Base-by-base conservation (phyloP, 2,888 invertebrate genomes). In the Melinaea marsaeus region DNA sequence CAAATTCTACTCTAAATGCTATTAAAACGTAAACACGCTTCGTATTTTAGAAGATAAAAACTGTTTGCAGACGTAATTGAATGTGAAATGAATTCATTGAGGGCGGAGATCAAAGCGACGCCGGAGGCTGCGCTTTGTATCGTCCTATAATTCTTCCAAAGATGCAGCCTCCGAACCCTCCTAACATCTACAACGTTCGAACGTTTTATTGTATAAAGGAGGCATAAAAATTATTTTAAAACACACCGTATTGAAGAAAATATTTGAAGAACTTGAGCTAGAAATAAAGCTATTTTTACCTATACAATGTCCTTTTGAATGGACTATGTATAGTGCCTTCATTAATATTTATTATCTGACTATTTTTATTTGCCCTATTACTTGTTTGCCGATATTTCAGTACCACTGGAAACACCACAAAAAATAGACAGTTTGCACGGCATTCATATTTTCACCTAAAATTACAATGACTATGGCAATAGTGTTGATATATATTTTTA, bases 21-120 rank as follows among this genome's bases (percentile, higher is more conserved):
- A 42, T 9, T 9, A 57, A 51, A 55, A 4, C 54, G 13, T 46
- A 13, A 55, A 42, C 55, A 37, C 57, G 37, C 13, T 54, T 37
- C 35, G 46, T 37, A 47, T 55, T 66, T 62, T 55, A 62, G 68
- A 67, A 69, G 70, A 71, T 71, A 71, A 72, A 71, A 71, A 73
- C 72, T 75, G 74, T 76, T 79, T 76, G 69, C 74, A 58, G 55
- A 75, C 71, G 71, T 76, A 77, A 79, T 79, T 75, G 74, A 75
- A 77, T 73, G 73, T 71, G 69, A 74, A 74, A 74, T 73, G 69
- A 74, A 71, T 73, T 71, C 68, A 61, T 66, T 58, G 63, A 64
- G 59, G 57, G 62, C 46, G 13, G 58, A 51, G 67, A 66, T 66
- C 66, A 68, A 71, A 70, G 72, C 61, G 57, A 61, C 68, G 71